A percentile compares a stretch with the other conserved stretches of the same genome.
phyloP scores from a whole-genome alignment of 2,888 invertebrate species.

The Phalera bucephala region DNA sequence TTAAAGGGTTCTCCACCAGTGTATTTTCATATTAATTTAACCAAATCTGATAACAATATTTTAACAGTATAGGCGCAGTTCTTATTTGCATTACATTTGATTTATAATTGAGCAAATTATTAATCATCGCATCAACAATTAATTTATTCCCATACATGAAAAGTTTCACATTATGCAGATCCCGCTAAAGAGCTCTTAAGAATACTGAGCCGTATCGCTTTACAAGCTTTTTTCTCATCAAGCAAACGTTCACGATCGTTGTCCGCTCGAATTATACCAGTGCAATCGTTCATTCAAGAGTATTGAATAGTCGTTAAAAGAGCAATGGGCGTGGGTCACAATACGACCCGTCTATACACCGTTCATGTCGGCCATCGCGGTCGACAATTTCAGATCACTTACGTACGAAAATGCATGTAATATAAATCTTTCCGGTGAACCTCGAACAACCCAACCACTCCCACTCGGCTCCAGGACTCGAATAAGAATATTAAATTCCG shows the following conservation, averaged over 20 bases:
- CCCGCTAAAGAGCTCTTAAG: constrained; percentile 44
- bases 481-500: constrained; percentile 82
- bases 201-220: constrained; percentile 65
- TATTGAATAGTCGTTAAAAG: constrained; percentile 80
- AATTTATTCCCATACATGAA: constrained; percentile 48
- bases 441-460: constrained; percentile 77
- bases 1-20: too few species aligned
- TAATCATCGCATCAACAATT: constrained; percentile 30
- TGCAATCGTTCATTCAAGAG: constrained; percentile 80
- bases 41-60: too few species aligned
- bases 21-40: too few species aligned
- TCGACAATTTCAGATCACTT: constrained; percentile 81
- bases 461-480: constrained; percentile 73
- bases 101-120: too few species aligned
- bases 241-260: constrained; percentile 58
- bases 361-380: constrained; percentile 40
- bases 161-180: constrained; percentile 45
- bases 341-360: constrained; percentile 45
- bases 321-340: constrained; percentile 74
- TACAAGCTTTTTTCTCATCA: constrained; percentile 67
- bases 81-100: too few species aligned
- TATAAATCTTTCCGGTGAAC: constrained; percentile 83
- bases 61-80: too few species aligned
- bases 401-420: constrained; percentile 80
- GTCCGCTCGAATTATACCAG: constrained; percentile 74